Conservation (phyloP, 1,140 invertebrate genomes). For the Anadara kagoshimensis region DNA sequence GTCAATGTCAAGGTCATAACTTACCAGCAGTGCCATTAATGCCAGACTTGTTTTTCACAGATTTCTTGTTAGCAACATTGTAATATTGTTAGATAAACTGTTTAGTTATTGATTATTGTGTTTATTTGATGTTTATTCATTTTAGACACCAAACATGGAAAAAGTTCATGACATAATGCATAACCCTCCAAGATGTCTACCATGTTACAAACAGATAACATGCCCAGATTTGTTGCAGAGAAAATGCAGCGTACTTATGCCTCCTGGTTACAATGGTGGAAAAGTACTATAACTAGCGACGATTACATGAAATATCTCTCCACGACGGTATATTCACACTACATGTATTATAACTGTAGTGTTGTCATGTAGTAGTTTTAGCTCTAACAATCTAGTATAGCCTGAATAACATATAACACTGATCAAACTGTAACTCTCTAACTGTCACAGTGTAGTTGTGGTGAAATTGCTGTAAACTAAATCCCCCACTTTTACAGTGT, state of each 20-base stretch:
- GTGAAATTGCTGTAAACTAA: neutral
- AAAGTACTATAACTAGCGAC: conserved; percentile 68
- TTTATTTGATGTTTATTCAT: neutral
- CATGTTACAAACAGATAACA: conserved; percentile 48
- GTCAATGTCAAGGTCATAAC: too few relatives aligned
- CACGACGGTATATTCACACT: conserved; percentile 59
- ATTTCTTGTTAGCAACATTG: too few relatives aligned
- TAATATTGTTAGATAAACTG: neutral
- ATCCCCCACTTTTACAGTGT: too few relatives aligned
- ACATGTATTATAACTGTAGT: neutral
- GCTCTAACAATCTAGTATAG: neutral
- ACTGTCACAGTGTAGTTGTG: neutral
- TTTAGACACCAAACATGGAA: conserved; percentile 61
- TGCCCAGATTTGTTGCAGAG: conserved; percentile 64
- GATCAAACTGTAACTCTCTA: neutral
- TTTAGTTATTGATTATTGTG: neutral
- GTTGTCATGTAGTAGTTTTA: neutral
- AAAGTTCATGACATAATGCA: conserved; percentile 57
- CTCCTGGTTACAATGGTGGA: conserved; percentile 73
- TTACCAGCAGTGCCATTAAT: too few relatives aligned
- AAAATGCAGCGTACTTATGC: conserved; percentile 67
- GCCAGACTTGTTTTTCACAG: too few relatives aligned
- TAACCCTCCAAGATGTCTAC: conserved; percentile 60
- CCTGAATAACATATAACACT: neutral
- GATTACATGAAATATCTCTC: conserved; percentile 74